Percentiles rank a stretch among this genome's conserved stretches.
Conservation (phyloP, 92 coral and sea anemone species). For the Parazoanthus atlanticus region DNA sequence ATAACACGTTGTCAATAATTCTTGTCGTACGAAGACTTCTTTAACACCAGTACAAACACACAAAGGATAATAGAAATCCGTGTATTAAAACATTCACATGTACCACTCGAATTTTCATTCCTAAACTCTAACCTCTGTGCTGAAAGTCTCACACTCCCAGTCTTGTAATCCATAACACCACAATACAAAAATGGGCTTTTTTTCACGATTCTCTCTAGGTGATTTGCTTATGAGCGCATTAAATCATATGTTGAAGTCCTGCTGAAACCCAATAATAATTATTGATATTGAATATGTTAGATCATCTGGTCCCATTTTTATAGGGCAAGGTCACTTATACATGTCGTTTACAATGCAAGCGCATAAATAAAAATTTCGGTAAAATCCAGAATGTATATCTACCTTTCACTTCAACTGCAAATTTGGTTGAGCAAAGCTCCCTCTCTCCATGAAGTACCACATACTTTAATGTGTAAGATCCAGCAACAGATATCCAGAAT, state of each 20-base stretch:
- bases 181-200: too few species aligned
- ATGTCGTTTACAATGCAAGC: background rate
- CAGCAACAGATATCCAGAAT: constrained; percentile 76
- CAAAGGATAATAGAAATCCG: background rate
- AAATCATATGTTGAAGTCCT: too few species aligned
- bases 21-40: background rate
- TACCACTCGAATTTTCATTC: background rate
- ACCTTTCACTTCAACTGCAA: constrained; percentile 74
- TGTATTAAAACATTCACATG: background rate
- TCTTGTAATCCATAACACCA: too few species aligned
- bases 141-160: background rate
- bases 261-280: too few species aligned
- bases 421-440: constrained; percentile 70
- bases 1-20: too few species aligned
- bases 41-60: too few species aligned
- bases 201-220: too few species aligned
- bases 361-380: background rate
- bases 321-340: too few species aligned
- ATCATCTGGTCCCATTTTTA: too few species aligned
- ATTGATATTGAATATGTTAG: too few species aligned
- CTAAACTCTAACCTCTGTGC: background rate
- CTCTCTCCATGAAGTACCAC: constrained; percentile 70
- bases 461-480: constrained; percentile 60
- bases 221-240: too few species aligned
- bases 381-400: too few species aligned